Evolutionary conservation across 2,113 vertebrate genomes (phyloP).

Genomic region (Psammodynastes pulverulentus): DNA sequence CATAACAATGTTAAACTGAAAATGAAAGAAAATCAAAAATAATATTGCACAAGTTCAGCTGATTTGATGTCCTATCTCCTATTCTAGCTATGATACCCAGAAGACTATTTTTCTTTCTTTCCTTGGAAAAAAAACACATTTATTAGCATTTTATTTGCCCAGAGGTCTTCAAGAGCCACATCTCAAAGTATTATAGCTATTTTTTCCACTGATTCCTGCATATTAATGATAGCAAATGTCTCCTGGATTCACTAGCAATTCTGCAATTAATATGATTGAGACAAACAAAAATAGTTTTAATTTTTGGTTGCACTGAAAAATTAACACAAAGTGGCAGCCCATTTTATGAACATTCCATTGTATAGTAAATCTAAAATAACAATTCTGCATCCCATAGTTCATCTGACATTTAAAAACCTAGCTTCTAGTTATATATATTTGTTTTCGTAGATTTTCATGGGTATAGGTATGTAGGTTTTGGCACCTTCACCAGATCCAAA

Average conservation of each 20-base stretch:
- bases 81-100: background rate
- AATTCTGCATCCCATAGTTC: conserved; percentile 44
- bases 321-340: conserved; percentile 33
- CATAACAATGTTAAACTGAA: background rate
- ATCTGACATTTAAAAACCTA: conserved; percentile 39
- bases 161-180: conserved; percentile 41
- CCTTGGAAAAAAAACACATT: background rate
- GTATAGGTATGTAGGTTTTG: too few relatives aligned
- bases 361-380: conserved; percentile 35
- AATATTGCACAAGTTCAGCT: background rate
- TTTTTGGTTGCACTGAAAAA: conserved; percentile 31
- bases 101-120: conserved; percentile 25
- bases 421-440: too few relatives aligned
- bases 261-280: conserved; percentile 25
- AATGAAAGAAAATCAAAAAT: background rate
- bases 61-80: background rate
- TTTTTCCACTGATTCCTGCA: conserved; percentile 30
- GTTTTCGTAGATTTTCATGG: too few relatives aligned
- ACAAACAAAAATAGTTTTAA: conserved; percentile 36
- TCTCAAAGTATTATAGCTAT: conserved; percentile 44
- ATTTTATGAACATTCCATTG: conserved; percentile 39
- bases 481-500: too few relatives aligned
- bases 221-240: conserved; percentile 33
- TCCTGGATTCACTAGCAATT: conserved; percentile 44
- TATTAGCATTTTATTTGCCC: background rate